phyloP scores from a whole-genome alignment of 2,888 invertebrate species.

The Epistrophe grossulariae region DNA sequence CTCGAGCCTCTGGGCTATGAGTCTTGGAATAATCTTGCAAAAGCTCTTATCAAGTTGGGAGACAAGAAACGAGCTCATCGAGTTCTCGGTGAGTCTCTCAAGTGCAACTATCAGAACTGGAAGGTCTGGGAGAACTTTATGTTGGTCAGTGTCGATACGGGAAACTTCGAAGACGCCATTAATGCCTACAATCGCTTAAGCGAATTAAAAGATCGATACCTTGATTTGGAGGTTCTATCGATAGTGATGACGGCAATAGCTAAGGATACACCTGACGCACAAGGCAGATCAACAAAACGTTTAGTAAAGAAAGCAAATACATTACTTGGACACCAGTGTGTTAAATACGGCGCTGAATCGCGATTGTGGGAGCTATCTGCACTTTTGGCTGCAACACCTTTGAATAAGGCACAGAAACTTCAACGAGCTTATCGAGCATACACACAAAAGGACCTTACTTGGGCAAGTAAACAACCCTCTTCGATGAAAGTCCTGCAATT shows the following conservation, averaged over 20 bases:
- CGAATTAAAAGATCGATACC: slow-evolving; percentile 92
- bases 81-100: slow-evolving; percentile 93
- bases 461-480: slow-evolving; percentile 86
- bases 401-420: slow-evolving; percentile 88
- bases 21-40: slow-evolving; percentile 99
- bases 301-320: slow-evolving; percentile 81
- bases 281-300: slow-evolving; percentile 84
- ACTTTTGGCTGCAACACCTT: slow-evolving; percentile 86
- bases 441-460: slow-evolving; percentile 86
- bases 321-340: slow-evolving; percentile 82
- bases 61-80: slow-evolving; percentile 94
- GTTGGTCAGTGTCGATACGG: slow-evolving; percentile 93
- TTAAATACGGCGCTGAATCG: slow-evolving; percentile 87
- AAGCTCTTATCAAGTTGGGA: slow-evolving; percentile 94
- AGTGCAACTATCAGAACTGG: slow-evolving; percentile 97
- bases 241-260: slow-evolving; percentile 89
- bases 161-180: slow-evolving; percentile 93
- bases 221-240: slow-evolving; percentile 90
- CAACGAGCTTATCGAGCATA: slow-evolving; percentile 91
- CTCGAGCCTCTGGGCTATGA: slow-evolving; percentile 96
- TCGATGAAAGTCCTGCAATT: slow-evolving; percentile 87
- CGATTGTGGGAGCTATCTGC: slow-evolving; percentile 94
- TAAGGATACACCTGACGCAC: slow-evolving; percentile 87
- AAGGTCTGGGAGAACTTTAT: slow-evolving; percentile 97
- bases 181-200: slow-evolving; percentile 93